Evolutionary conservation across 23 tunicate genomes (phyloP), one percentile per base, ranked within the genome.

Genomic region (Styela clava): DNA sequence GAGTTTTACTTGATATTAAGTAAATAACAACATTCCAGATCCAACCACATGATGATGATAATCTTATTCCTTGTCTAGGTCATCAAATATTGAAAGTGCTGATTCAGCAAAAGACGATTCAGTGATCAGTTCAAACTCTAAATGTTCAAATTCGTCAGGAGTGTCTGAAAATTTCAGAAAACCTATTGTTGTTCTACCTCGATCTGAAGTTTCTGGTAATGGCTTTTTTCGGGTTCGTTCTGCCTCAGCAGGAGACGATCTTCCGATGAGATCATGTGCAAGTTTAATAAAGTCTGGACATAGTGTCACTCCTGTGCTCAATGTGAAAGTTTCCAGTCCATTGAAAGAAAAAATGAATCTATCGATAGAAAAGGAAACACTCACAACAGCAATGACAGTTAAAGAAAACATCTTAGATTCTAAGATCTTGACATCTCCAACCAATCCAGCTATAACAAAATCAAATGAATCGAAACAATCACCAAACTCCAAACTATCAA

Each of bases 201-300:
- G 56, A 5, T 44, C 56, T 12, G 56, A 44, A 44, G 56, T 44
- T 12, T 44, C 56, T 44, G 56, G 56, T 5, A 44, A 44, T 12
- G 56, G 56, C 56, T 44, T 30, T 30, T 71, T 71, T 16, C 5
- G 80, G n/a, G 28, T 74, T 24, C 29, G 80, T 23, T 74, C 80
- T 2, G 80, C 64, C 3, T 74, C 80, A 23, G 65, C 22, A 20
- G 64, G 80, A 2, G 80, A 74, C 5, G 35, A 16, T 2, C n/a
- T 27, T 5, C 62, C 63, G 7, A 35, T 16, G 9, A 44, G n/a
- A 25, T 51, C 80, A 67, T 19, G 56, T 20, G 26, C 80, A 74
- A 36, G 35, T 23, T 27, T 74, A 21, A 35, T 74, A n/a, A 74
- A 74, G 35, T 74, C 80, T 34, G 80, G 56, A 2, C 37, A 31